Percentiles rank a stretch among this genome's conserved stretches.
Conservation (phyloP, 2,888 invertebrate species). For the Dioctria linearis region DNA sequence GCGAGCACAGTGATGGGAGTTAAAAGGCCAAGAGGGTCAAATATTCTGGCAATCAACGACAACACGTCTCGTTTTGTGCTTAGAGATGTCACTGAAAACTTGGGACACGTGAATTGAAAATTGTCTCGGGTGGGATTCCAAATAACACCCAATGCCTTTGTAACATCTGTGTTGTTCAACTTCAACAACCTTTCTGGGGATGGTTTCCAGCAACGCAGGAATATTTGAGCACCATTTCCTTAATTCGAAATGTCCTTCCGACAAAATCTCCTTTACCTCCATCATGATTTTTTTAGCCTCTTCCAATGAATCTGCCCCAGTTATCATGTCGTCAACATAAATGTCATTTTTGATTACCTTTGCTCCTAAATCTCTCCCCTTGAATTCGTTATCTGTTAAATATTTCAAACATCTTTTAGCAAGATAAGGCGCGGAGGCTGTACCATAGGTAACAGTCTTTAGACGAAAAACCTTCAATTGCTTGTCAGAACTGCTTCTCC, state of each 20-base stretch:
- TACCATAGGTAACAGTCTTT: constrained; percentile 43
- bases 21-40: too few species aligned
- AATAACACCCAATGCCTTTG: not conserved
- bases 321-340: constrained; percentile 60
- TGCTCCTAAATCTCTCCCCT: constrained; percentile 18
- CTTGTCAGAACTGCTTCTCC: constrained; percentile 36
- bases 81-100: too few species aligned
- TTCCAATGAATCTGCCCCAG: constrained; percentile 49
- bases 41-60: too few species aligned
- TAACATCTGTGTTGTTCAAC: not conserved
- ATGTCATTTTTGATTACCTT: constrained; percentile 58
- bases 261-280: not conserved
- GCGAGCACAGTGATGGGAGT: too few species aligned
- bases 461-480: constrained; percentile 67
- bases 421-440: constrained; percentile 29
- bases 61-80: too few species aligned
- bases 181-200: not conserved
- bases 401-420: constrained; percentile 11
- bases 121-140: too few species aligned
- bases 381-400: constrained; percentile 5
- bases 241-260: not conserved
- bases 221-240: not conserved
- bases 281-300: not conserved
- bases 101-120: too few species aligned
- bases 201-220: too few species aligned